phyloP scores from a whole-genome alignment of 2,113 vertebrate species.

The Callospermophilus lateralis region DNA sequence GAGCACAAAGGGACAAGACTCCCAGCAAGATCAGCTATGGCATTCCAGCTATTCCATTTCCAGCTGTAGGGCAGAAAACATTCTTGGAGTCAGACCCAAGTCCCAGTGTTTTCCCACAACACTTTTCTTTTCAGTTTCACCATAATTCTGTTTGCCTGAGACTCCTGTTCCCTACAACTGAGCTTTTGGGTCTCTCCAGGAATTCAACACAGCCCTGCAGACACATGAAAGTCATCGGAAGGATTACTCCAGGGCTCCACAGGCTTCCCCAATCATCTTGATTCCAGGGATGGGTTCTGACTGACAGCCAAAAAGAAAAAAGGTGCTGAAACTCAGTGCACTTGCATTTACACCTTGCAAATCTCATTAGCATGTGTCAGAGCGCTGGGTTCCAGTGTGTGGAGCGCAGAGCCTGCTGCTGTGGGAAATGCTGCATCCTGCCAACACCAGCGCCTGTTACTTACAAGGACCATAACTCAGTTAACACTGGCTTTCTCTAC shows the following conservation, averaged over 20 bases:
- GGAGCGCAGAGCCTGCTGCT: not conserved
- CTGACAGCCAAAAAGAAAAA: slow-evolving; percentile 22
- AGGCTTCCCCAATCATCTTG: not conserved
- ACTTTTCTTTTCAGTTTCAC: not conserved
- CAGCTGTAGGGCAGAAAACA: not conserved
- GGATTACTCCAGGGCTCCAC: not conserved
- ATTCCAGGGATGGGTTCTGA: not conserved
- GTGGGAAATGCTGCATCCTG: not conserved
- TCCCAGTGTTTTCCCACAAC: not conserved
- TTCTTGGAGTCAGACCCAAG: not conserved
- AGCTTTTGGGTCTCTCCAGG: not conserved
- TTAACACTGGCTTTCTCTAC: not conserved
- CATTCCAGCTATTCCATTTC: not conserved
- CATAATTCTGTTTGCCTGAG: not conserved
- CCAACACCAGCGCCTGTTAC: not conserved
- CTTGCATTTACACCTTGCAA: slow-evolving; percentile 69
- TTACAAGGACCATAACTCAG: not conserved
- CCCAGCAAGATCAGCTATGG: not conserved
- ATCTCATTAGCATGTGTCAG: slow-evolving; percentile 67
- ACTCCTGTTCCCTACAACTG: not conserved
- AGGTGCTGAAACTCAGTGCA: slow-evolving; percentile 6
- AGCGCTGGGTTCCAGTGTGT: not conserved
- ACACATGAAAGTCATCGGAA: not conserved
- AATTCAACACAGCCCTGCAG: not conserved
- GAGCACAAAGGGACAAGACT: not conserved